These are phyloP conservation scores for Seriola dumerili DNA, from an alignment of 2,113 vertebrate genomes.

Conservation along the genomic window DNA sequence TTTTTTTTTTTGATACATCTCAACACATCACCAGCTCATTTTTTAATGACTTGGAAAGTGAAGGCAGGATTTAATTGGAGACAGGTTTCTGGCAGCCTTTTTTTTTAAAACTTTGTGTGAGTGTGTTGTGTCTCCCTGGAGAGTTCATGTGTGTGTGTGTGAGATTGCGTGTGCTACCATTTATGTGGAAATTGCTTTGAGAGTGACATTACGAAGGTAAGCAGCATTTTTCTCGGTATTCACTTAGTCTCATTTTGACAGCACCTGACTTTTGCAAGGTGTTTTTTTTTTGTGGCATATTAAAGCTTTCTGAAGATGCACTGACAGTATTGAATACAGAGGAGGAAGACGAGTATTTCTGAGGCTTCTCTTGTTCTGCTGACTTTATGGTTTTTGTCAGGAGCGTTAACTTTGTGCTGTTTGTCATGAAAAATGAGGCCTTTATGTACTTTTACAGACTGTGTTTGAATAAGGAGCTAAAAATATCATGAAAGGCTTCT, in stretches of 20 bases:
- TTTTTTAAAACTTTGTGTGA: conserved; percentile 25
- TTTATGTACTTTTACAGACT: conserved; percentile 41
- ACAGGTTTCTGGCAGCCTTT: conserved; percentile 58
- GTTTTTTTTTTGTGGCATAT: conserved; percentile 29
- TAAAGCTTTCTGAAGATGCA: conserved; percentile 60
- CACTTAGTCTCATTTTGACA: conserved; percentile 58
- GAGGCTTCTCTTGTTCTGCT: conserved; percentile 51
- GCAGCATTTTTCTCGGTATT: conserved; percentile 53
- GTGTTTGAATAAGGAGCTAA: conserved; percentile 52
- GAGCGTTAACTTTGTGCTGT: conserved; percentile 58
- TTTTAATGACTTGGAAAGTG: conserved; percentile 62
- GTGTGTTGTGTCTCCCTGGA: conserved; percentile 17
- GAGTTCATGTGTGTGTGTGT: conserved; percentile 36
- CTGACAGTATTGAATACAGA: conserved; percentile 33
- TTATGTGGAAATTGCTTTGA: conserved; percentile 52
- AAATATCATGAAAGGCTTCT: conserved; percentile 49
- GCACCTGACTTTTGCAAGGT: conserved; percentile 52
- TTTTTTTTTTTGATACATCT: conserved; percentile 27
- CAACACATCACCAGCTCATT: conserved; percentile 49
- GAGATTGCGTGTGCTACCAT: conserved; percentile 17
- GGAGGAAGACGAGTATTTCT: conserved; percentile 41
- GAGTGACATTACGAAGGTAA: conserved; percentile 52
- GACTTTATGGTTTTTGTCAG: conserved; percentile 58
- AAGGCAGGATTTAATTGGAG: conserved; percentile 61
- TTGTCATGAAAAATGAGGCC: conserved; percentile 58